phyloP scores from a whole-genome alignment of 2,797 vertebrate genomes.

The Lepilemur septentrionalis region DNA sequence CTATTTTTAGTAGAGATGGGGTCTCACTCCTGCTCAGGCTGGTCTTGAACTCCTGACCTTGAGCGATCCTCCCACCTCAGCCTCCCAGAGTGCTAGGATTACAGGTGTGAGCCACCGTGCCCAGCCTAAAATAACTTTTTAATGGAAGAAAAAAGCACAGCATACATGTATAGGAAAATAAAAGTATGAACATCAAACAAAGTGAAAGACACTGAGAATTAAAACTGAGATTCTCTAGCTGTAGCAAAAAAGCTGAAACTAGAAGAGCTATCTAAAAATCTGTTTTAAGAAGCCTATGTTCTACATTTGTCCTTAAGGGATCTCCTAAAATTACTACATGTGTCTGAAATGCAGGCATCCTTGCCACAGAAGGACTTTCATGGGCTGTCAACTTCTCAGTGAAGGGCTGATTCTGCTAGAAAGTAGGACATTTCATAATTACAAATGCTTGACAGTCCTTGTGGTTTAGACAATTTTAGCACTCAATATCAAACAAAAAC shows the following conservation, averaged over 20 bases:
- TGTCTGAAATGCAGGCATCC: constrained; percentile 69
- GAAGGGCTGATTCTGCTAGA: constrained; percentile 66
- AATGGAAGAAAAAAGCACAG: constrained; percentile 66
- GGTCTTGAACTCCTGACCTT: too few relatives aligned
- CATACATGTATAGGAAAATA: constrained; percentile 65
- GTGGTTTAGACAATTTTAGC: constrained; percentile 67
- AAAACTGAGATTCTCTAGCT: constrained; percentile 59
- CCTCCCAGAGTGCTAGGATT: too few relatives aligned
- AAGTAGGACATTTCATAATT: constrained; percentile 76
- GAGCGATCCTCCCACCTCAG: too few relatives aligned
- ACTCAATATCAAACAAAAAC: constrained; percentile 64
- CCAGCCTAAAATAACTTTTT: constrained; percentile 59
- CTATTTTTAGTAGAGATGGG: too few relatives aligned
- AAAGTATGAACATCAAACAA: constrained; percentile 75
- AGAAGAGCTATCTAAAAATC: constrained; percentile 59
- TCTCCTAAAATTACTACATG: constrained; percentile 9
- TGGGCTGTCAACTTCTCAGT: constrained; percentile 72
- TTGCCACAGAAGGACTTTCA: constrained; percentile 44
- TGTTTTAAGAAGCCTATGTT: constrained; percentile 58
- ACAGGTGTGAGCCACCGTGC: too few relatives aligned
- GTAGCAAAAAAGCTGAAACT: constrained; percentile 74
- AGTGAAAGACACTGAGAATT: constrained; percentile 68
- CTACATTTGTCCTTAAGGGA: constrained; percentile 26
- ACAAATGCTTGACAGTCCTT: constrained; percentile 68
- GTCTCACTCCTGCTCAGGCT: too few relatives aligned